A percentile compares a stretch with the other conserved stretches of the same genome.
phyloP scores from a whole-genome alignment of 2,797 vertebrate genomes.

The Periophthalmus magnuspinnatus region DNA sequence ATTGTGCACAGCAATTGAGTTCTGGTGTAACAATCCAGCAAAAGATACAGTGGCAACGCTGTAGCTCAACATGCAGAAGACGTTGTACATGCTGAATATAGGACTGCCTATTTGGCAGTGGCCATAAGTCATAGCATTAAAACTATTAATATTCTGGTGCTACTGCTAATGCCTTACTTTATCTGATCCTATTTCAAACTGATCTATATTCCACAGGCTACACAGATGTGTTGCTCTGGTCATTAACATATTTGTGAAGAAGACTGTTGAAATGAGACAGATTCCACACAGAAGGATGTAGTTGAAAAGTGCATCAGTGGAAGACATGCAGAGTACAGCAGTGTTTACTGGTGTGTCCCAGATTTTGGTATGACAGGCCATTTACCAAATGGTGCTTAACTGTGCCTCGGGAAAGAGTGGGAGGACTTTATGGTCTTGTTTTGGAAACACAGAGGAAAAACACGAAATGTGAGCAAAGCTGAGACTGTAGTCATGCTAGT shows the following conservation, averaged over 20 bases:
- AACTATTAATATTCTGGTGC: not conserved
- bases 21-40: no score
- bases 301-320: not conserved
- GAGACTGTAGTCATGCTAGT: not conserved
- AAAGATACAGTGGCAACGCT: no score
- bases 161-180: not conserved
- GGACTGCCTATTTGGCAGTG: not conserved
- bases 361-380: conserved; percentile 11
- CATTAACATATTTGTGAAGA: not conserved
- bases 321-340: not conserved
- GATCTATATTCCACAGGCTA: not conserved
- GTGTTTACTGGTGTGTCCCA: conserved; percentile 5
- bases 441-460: not conserved
- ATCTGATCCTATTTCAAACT: not conserved
- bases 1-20: not conserved
- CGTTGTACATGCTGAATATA: not conserved
- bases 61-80: no score
- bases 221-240: not conserved
- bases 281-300: not conserved
- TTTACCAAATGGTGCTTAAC: conserved; percentile 3
- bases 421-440: conserved; percentile 1
- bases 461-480: not conserved
- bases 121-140: not conserved
- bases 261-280: not conserved
- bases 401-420: conserved; percentile 1